phyloP scores from a whole-genome alignment of 2,797 vertebrate species.

The Lycodopsis pacificus region DNA sequence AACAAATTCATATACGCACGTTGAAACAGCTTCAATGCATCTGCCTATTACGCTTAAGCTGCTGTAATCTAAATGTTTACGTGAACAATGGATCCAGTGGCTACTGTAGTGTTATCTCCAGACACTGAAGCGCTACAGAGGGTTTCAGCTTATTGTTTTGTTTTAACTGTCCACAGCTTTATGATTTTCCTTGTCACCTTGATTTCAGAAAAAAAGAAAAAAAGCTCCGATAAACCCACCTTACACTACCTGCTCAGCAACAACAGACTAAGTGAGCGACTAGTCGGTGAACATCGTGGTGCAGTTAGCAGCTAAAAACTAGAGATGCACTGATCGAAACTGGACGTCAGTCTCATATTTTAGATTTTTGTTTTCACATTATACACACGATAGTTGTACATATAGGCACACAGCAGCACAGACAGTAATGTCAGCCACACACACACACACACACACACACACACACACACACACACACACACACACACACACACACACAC shows the following conservation, averaged over 20 bases:
- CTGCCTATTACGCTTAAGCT: slow-evolving; percentile 11
- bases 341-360: neutral
- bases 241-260: neutral
- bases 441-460: neutral
- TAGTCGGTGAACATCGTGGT: neutral
- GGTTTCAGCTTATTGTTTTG: neutral
- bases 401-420: neutral
- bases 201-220: neutral
- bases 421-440: neutral
- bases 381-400: neutral
- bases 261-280: neutral
- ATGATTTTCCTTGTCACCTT: neutral
- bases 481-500: neutral
- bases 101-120: neutral
- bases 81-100: slow-evolving; percentile 6
- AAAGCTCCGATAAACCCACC: neutral
- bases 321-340: neutral
- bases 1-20: slow-evolving; percentile 36
- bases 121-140: neutral
- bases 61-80: slow-evolving; percentile 15
- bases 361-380: neutral
- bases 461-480: too few species aligned
- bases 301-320: neutral
- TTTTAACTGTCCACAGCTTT: neutral
- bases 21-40: slow-evolving; percentile 1